These are phyloP conservation scores for Meloidogyne hapla DNA, from an alignment of 1,140 invertebrate genomes.

Conservation along the genomic window DNA sequence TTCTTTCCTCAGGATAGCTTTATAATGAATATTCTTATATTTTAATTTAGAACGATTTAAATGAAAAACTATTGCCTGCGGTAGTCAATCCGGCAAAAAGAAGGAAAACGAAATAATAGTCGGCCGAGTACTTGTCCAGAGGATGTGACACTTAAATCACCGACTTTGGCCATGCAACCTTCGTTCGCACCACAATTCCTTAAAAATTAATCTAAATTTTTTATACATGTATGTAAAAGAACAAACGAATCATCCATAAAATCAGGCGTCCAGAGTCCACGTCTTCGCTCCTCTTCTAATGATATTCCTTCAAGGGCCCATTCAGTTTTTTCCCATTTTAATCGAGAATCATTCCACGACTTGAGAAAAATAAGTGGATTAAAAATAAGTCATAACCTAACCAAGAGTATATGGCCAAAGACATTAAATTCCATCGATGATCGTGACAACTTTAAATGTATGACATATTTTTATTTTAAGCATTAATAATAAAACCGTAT, in stretches of 20 bases:
- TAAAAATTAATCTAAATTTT: constrained; percentile 26
- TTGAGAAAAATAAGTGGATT: constrained; percentile 29
- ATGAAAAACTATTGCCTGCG: constrained; percentile 22
- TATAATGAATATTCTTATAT: neutral
- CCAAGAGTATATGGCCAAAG: constrained; percentile 54
- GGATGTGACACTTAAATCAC: constrained; percentile 47
- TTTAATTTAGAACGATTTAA: too few relatives aligned
- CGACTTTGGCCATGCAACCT: constrained; percentile 43
- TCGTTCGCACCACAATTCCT: constrained; percentile 44
- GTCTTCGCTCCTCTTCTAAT: constrained; percentile 42
- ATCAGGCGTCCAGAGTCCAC: constrained; percentile 58
- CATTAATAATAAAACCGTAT: constrained; percentile 32
- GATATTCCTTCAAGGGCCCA: constrained; percentile 49
- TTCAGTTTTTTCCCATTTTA: constrained; percentile 52
- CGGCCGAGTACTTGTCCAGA: constrained; percentile 52
- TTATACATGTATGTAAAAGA: neutral
- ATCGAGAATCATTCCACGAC: constrained; percentile 56
- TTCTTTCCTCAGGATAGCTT: constrained; percentile 60
- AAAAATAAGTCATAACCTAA: constrained; percentile 25
- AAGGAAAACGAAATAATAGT: constrained; percentile 52
- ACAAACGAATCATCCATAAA: constrained; percentile 53
- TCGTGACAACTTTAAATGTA: constrained; percentile 42
- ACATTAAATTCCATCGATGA: constrained; percentile 56
- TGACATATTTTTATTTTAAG: neutral
- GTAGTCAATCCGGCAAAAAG: constrained; percentile 54